Percentiles rank a stretch among this genome's conserved stretches.
phyloP scores from a whole-genome alignment of 2,888 invertebrate genomes.

The Anoplius nigerrimus region DNA sequence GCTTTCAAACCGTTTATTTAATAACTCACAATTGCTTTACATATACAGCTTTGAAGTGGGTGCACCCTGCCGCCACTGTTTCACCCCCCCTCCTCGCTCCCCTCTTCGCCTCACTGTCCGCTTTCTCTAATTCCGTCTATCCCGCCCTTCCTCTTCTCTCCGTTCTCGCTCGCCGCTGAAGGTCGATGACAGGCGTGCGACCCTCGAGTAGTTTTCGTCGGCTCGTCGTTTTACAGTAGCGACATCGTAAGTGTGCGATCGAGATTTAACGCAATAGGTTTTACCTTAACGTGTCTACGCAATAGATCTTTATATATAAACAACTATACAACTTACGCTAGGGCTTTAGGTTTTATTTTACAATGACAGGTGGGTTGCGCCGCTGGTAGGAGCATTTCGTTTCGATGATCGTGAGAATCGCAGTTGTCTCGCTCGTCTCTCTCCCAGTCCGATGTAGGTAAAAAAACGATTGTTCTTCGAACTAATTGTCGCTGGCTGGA shows the following conservation, averaged over 20 bases:
- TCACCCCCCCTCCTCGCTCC: neutral
- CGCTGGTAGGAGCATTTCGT: neutral
- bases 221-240: constrained; percentile 39
- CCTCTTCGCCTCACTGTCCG: constrained; percentile 5
- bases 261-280: constrained; percentile 41
- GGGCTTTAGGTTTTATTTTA: constrained; percentile 34
- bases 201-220: constrained; percentile 13
- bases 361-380: constrained; percentile 12
- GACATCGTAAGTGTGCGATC: constrained; percentile 46
- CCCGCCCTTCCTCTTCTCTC: neutral
- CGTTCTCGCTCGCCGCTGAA: neutral
- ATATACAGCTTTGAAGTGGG: constrained; percentile 54
- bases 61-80: constrained; percentile 20
- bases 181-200: constrained; percentile 2
- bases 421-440: too few relatives aligned
- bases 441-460: too few relatives aligned
- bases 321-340: constrained; percentile 58
- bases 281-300: constrained; percentile 38
- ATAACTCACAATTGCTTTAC: constrained; percentile 60
- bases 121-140: too few relatives aligned
- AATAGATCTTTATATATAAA: constrained; percentile 51
- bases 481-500: too few relatives aligned
- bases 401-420: too few relatives aligned
- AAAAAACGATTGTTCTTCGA: too few relatives aligned
- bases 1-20: constrained; percentile 55